Evolutionary conservation across 2,888 invertebrate genomes (phyloP).

Genomic region (Acanthosepion esculentum): DNA sequence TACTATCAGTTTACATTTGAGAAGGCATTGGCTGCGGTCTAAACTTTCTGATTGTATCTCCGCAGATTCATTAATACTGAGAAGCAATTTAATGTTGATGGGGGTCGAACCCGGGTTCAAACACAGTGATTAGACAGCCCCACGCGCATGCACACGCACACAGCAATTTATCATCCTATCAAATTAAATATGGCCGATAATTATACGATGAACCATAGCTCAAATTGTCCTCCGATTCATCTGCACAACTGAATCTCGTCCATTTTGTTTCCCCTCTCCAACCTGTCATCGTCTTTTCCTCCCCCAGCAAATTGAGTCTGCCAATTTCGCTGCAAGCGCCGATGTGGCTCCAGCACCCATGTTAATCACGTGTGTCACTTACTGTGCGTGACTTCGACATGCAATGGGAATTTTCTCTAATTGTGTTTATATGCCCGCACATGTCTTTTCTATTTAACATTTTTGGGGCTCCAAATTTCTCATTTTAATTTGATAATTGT

Average conservation of each 20-base stretch:
- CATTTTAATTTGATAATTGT: not conserved
- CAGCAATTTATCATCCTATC: not conserved
- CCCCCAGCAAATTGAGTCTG: not conserved
- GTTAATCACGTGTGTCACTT: not conserved
- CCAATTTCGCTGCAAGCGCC: not conserved
- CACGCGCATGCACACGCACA: not conserved
- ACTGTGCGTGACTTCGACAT: not conserved
- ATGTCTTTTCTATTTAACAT: not conserved
- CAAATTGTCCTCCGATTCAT: not conserved
- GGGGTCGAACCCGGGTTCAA: not conserved
- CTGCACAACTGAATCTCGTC: not conserved
- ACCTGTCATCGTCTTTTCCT: not conserved
- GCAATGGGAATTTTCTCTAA: not conserved
- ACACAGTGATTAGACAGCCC: not conserved
- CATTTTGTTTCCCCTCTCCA: not conserved
- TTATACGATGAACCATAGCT: not conserved
- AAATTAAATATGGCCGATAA: conserved; percentile 14
- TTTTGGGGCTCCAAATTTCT: not conserved
- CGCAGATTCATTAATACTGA: not conserved
- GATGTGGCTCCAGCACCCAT: not conserved
- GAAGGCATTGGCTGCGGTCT: not conserved
- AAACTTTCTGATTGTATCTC: not conserved
- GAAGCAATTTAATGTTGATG: not conserved
- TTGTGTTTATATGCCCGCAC: not conserved
- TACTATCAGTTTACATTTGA: not conserved